Percentiles rank a stretch among this genome's conserved stretches.
Evolutionary conservation across 2,113 vertebrate genomes (phyloP).

Genomic region (Sturnus vulgaris): DNA sequence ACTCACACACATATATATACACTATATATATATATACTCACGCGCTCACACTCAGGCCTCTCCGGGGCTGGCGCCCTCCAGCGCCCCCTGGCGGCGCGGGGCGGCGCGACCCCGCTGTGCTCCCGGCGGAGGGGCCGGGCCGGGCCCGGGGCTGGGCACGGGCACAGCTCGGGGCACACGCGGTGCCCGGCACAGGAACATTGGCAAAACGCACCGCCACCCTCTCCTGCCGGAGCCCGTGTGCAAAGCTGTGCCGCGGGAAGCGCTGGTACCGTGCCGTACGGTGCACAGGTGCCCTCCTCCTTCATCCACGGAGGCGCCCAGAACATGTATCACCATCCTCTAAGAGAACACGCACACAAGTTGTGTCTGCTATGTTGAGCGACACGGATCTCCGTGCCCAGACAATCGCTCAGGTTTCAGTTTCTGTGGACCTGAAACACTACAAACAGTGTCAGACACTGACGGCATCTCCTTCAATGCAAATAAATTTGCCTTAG

Average conservation of each 20-base stretch:
- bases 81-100: background rate
- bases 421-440: fast-evolving
- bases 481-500: fast-evolving
- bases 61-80: background rate
- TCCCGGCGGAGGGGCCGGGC: background rate
- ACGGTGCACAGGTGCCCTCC: fast-evolving
- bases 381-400: fast-evolving
- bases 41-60: background rate
- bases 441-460: fast-evolving
- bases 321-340: fast-evolving
- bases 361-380: fast-evolving
- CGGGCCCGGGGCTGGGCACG: background rate
- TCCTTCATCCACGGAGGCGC: too few relatives aligned
- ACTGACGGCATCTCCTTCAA: background rate
- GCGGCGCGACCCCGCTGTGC: background rate
- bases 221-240: fast-evolving
- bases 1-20: too few relatives aligned
- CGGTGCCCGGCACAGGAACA: background rate
- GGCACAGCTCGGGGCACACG: background rate
- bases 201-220: fast-evolving
- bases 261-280: background rate
- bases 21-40: fast-evolving
- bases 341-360: fast-evolving
- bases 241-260: background rate
- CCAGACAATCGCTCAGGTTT: fast-evolving